phyloP scores from a whole-genome alignment of 2,888 invertebrate genomes.

The Pristionchus arcanus region DNA sequence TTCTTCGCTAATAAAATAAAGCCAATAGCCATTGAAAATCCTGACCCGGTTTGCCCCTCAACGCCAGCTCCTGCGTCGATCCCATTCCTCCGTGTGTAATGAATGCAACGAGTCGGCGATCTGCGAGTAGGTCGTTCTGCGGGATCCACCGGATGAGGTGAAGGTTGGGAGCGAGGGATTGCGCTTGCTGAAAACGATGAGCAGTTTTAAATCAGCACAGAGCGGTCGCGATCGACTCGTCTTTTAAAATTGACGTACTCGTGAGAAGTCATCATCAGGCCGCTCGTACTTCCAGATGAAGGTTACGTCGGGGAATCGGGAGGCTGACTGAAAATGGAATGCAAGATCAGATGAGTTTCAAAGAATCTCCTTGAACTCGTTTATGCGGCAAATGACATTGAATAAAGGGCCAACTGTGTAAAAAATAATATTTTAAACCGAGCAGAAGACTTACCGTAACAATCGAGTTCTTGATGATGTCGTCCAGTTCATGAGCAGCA shows the following conservation, averaged over 20 bases:
- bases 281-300: slow-evolving; percentile 51
- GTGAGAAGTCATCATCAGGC: background rate
- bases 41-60: slow-evolving; percentile 38
- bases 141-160: slow-evolving; percentile 26
- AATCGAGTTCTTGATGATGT: background rate
- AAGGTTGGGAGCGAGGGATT: background rate
- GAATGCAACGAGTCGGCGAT: background rate
- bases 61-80: slow-evolving; percentile 3
- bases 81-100: slow-evolving; percentile 46
- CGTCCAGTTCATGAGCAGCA: background rate
- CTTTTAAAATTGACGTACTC: background rate
- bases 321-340: background rate
- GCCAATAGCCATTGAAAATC: no score
- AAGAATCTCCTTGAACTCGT: background rate
- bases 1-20: background rate
- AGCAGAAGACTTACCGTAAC: background rate
- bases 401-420: no score
- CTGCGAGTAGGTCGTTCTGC: slow-evolving; percentile 30
- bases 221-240: background rate
- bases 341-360: background rate
- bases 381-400: background rate
- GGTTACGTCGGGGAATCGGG: slow-evolving; percentile 13
- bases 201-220: background rate
- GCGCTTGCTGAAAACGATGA: background rate
- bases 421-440: no score